Conservation (phyloP, 2,113 vertebrate species). For the Thamnaconus septentrionalis region DNA sequence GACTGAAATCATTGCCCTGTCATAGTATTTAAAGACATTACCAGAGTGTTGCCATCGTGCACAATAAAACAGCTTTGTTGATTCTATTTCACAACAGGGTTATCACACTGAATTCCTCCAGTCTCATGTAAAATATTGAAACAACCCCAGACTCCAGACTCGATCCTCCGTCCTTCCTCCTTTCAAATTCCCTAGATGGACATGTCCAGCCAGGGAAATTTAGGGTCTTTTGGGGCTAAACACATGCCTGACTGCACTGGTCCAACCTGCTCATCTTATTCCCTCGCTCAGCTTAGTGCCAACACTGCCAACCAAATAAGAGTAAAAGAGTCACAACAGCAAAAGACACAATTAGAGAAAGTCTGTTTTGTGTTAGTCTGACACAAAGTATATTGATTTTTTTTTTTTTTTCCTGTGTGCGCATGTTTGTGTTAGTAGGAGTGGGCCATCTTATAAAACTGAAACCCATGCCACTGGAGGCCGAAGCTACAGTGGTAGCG, state of each 20-base stretch:
- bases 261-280: slow-evolving; percentile 49
- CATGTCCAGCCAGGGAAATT: slow-evolving; percentile 24
- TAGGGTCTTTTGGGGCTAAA: slow-evolving; percentile 40
- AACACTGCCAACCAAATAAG: neutral
- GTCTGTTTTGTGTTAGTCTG: slow-evolving; percentile 11
- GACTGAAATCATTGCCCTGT: too few species aligned
- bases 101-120: too few species aligned
- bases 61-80: too few species aligned
- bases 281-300: neutral
- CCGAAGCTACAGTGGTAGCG: slow-evolving; percentile 12
- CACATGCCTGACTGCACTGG: slow-evolving; percentile 30
- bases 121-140: too few species aligned
- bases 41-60: too few species aligned
- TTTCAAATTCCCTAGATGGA: slow-evolving; percentile 44
- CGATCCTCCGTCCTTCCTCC: too few species aligned
- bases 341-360: neutral
- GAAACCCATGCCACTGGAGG: too few species aligned
- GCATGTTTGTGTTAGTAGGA: slow-evolving; percentile 30
- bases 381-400: neutral
- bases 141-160: too few species aligned
- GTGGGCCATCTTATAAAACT: slow-evolving; percentile 8
- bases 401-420: slow-evolving; percentile 17
- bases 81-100: too few species aligned
- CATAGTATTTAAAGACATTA: too few species aligned
- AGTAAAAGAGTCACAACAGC: neutral